Base-by-base conservation (phyloP, 2,888 invertebrate genomes). In the Lochmaea crataegi region DNA sequence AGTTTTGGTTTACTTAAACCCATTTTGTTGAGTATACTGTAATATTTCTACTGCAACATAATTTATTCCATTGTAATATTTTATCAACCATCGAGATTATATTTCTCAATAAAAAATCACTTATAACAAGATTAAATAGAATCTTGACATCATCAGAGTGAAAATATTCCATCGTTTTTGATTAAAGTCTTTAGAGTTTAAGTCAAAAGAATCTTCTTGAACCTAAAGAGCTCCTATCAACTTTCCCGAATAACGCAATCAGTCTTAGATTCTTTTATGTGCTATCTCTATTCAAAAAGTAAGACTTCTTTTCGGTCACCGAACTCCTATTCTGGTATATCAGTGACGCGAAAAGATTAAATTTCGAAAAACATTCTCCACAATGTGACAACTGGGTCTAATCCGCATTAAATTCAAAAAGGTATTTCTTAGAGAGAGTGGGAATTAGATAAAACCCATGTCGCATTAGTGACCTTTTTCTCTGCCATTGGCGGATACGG, bases 351-450 rank as follows among this genome's bases (percentile, higher is more conserved):
- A 63, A 65, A 70, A 70, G 70, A 70, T 70, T 70, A 70, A 70
- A 70, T 70, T 70, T 70, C 70, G 70, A 70, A 70, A 61, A 70
- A 70, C 70, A 70, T 70, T 70, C 70, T 45, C 70, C 70, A 70
- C 65, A 70, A 70, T 70, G 70, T 64, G 70, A 70, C 70, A 70
- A 70, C 70, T 61, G 70, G 64, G 70, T 70, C 70, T 70, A 70
- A 70, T 70, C 70, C 70, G 70, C 70, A 70, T 70, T 70, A 70
- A 70, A 70, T 70, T 70, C 70, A 70, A 70, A 63, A 70, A 70
- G 70, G 70, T 70, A 70, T 70, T 70, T 70, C 64, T 70, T 57
- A 70, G 45, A 70, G 64, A 70, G 70, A 70, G 64, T 56, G 70
- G 64, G 70, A 70, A 70, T 70, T 70, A 70, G 70, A 70, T 70